Percentiles rank a stretch among this genome's conserved stretches.
Conservation (phyloP, 1,140 invertebrate genomes). For the Dendroctonus ponderosae region DNA sequence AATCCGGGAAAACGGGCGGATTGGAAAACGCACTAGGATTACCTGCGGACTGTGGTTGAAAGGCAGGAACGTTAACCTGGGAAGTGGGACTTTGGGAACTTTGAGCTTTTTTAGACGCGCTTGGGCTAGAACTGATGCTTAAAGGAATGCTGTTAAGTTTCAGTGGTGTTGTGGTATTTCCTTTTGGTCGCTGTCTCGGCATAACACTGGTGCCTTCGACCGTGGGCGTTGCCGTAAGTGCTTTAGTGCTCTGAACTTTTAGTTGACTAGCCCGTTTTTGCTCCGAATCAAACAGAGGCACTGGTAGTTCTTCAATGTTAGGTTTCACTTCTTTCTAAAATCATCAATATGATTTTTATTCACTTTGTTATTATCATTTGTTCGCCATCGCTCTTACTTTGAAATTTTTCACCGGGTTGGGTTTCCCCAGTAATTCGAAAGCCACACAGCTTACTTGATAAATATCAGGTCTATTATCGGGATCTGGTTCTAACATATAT, state of each 20-base stretch:
- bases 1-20: constrained; percentile 30
- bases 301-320: constrained; percentile 63
- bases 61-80: constrained; percentile 44
- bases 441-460: constrained; percentile 82
- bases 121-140: constrained; percentile 54
- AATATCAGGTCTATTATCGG: constrained; percentile 82
- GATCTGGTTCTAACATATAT: constrained; percentile 83
- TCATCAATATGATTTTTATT: constrained; percentile 13
- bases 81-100: constrained; percentile 41
- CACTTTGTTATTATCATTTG: not conserved
- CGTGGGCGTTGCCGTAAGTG: constrained; percentile 53
- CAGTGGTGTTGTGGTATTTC: constrained; percentile 51
- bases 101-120: constrained; percentile 48
- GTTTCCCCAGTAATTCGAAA: constrained; percentile 70
- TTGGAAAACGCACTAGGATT: constrained; percentile 45
- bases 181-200: constrained; percentile 81
- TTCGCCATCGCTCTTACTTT: constrained; percentile 58
- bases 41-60: constrained; percentile 37
- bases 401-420: constrained; percentile 80
- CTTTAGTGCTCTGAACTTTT: constrained; percentile 50
- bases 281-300: constrained; percentile 65
- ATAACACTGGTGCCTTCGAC: constrained; percentile 76
- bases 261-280: constrained; percentile 59
- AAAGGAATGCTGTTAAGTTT: constrained; percentile 52
- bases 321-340: constrained; percentile 64